Evolutionary conservation across 2,888 invertebrate genomes (phyloP).

Genomic region (Athalia rosae): DNA sequence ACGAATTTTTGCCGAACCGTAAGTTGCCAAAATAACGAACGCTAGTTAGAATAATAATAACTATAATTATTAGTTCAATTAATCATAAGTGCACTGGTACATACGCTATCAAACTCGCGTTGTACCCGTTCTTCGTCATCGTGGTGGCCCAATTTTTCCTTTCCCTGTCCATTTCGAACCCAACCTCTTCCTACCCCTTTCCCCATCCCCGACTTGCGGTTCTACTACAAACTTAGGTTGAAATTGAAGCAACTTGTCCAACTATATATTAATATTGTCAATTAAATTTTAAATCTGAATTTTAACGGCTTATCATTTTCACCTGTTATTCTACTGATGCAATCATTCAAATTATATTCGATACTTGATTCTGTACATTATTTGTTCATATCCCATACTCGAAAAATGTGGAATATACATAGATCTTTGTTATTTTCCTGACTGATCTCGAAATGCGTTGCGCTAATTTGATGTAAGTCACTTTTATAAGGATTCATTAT

Average conservation of each 20-base stretch:
- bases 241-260: constrained; percentile 61
- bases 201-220: constrained; percentile 61
- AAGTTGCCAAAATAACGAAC: constrained; percentile 70
- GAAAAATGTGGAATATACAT: no score
- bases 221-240: constrained; percentile 60
- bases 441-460: no score
- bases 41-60: constrained; percentile 64
- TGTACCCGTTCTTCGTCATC: constrained; percentile 55
- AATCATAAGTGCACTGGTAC: constrained; percentile 58
- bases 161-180: constrained; percentile 50
- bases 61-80: constrained; percentile 57
- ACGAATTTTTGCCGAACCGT: constrained; percentile 66
- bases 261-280: constrained; percentile 67
- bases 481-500: neutral
- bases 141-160: constrained; percentile 50
- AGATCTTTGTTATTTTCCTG: no score
- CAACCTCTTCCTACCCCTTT: constrained; percentile 49
- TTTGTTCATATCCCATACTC: no score
- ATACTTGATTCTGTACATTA: neutral
- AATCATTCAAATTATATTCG: neutral
- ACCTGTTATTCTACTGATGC: constrained; percentile 2
- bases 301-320: constrained; percentile 39
- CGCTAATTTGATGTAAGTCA: neutral
- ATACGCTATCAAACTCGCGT: constrained; percentile 51
- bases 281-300: constrained; percentile 65